Evolutionary conservation across 1,140 invertebrate genomes (phyloP).

Genomic region (Hyles euphorbiae): DNA sequence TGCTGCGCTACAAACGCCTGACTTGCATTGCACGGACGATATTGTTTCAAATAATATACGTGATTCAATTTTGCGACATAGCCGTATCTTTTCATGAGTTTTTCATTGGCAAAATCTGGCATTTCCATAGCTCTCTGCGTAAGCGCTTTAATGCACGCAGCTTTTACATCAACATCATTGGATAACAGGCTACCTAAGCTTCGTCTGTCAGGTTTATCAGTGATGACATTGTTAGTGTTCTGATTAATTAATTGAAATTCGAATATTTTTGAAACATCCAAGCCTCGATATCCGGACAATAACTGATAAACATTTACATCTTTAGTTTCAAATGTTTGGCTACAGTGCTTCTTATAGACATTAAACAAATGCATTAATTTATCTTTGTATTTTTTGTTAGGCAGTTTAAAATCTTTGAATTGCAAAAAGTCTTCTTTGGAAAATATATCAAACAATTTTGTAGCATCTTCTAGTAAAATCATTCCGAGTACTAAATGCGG

Average conservation of each 20-base stretch:
- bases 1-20: conserved; percentile 71
- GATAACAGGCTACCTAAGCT: conserved; percentile 66
- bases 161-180: conserved; percentile 47
- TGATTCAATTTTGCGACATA: conserved; percentile 79
- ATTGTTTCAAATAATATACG: conserved; percentile 80
- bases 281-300: conserved; percentile 74
- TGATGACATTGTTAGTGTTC: conserved; percentile 39
- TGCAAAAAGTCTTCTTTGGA: conserved; percentile 55
- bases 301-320: conserved; percentile 77
- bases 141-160: conserved; percentile 43
- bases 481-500: conserved; percentile 65
- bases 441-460: conserved; percentile 70
- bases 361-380: conserved; percentile 69
- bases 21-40: conserved; percentile 79
- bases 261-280: conserved; percentile 76
- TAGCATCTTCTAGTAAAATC: conserved; percentile 63
- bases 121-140: conserved; percentile 67
- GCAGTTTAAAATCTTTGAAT: conserved; percentile 65
- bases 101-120: conserved; percentile 76
- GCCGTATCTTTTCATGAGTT: conserved; percentile 77
- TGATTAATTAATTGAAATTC: conserved; percentile 73
- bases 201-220: conserved; percentile 57
- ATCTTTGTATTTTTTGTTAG: conserved; percentile 59
- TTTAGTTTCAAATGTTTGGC: conserved; percentile 50
- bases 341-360: conserved; percentile 61